Conservation (phyloP, 2,888 invertebrate genomes). For the Crioceris asparagi region DNA sequence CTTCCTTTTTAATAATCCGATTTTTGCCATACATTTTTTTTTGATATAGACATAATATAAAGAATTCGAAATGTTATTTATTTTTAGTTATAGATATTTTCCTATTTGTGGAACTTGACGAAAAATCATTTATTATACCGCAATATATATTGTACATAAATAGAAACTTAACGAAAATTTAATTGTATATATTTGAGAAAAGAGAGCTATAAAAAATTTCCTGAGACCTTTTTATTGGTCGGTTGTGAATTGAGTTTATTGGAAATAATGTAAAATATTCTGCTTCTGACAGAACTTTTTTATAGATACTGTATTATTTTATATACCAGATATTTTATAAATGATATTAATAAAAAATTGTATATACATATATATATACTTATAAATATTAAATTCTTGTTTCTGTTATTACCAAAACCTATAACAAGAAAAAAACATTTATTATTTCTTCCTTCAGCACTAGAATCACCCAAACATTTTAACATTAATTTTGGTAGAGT, state of each 20-base stretch:
- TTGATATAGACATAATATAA: slow-evolving; percentile 15
- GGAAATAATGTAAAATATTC: slow-evolving; percentile 14
- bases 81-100: no score
- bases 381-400: slow-evolving; percentile 8
- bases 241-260: background rate
- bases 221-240: background rate
- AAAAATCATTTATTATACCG: no score
- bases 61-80: no score
- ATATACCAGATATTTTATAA: slow-evolving; percentile 31
- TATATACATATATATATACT: slow-evolving; percentile 6
- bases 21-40: slow-evolving; percentile 17
- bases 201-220: background rate
- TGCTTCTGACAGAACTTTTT: slow-evolving; percentile 17
- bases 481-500: no score
- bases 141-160: no score
- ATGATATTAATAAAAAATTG: slow-evolving; percentile 28
- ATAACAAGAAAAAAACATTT: no score
- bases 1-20: slow-evolving; percentile 15
- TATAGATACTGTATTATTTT: slow-evolving; percentile 32
- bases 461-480: no score
- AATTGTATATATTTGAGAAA: no score
- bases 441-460: no score
- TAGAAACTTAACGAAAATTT: no score
- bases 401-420: no score
- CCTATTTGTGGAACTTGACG: no score